A percentile compares a stretch with the other conserved stretches of the same genome.
phyloP scores from a whole-genome alignment of 2,113 vertebrate species.

The Tauraco erythrolophus region DNA sequence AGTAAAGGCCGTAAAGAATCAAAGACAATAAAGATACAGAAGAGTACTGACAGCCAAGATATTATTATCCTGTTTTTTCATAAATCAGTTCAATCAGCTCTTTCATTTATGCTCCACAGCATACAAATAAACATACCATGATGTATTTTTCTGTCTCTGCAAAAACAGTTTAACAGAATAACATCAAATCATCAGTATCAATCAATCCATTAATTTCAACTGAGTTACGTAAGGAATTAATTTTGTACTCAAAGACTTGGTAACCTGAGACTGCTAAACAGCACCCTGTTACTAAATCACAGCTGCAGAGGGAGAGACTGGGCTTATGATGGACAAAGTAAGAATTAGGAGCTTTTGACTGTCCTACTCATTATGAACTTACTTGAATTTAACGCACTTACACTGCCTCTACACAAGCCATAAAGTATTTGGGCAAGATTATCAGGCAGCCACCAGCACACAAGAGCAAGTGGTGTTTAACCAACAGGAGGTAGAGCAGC shows the following conservation, averaged over 20 bases:
- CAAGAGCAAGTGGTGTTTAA: not conserved
- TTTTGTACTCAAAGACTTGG: not conserved
- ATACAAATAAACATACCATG: not conserved
- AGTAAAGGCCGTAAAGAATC: not conserved
- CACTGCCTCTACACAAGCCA: not conserved
- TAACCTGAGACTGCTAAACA: not conserved
- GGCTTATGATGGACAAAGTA: not conserved
- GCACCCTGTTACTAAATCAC: not conserved
- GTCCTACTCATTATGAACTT: not conserved
- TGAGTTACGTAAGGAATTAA: not conserved
- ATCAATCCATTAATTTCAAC: not conserved
- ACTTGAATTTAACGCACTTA: not conserved
- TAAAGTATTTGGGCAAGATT: not conserved
- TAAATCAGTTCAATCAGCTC: not conserved
- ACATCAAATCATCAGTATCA: not conserved
- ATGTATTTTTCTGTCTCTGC: not conserved
- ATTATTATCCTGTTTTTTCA: not conserved
- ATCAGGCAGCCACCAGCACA: not conserved
- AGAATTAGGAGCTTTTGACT: not conserved
- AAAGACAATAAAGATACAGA: conserved; percentile 1
- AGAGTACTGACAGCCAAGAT: not conserved
- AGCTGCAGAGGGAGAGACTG: not conserved
- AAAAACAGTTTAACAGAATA: not conserved
- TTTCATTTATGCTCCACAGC: not conserved
- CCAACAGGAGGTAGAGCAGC: not conserved